A percentile compares a stretch with the other conserved stretches of the same genome.
phyloP scores from a whole-genome alignment of 1,140 invertebrate genomes.

The Gonioctena quinquepunctata region DNA sequence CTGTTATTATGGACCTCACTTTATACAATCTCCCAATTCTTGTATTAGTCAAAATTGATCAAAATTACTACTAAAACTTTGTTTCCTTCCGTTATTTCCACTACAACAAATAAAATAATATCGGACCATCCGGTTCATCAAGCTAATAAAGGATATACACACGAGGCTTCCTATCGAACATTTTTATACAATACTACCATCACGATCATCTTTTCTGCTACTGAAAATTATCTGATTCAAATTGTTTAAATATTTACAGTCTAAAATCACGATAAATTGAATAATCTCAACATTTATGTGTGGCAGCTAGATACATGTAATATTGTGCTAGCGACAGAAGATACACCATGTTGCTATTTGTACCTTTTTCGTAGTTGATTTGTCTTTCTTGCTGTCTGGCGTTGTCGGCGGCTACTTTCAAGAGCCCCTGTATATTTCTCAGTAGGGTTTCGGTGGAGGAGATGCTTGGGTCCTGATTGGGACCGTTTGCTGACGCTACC shows the following conservation, averaged over 20 bases:
- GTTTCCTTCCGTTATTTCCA: too few relatives aligned
- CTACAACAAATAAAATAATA: too few relatives aligned
- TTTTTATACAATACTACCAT: slow-evolving; percentile 17
- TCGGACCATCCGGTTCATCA: background rate
- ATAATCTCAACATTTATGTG: slow-evolving; percentile 49
- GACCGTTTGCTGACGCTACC: slow-evolving; percentile 57
- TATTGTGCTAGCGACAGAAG: slow-evolving; percentile 54
- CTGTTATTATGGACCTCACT: too few relatives aligned
- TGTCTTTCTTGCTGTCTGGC: slow-evolving; percentile 92
- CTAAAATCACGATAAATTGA: slow-evolving; percentile 3
- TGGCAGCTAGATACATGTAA: slow-evolving; percentile 55
- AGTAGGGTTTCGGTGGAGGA: slow-evolving; percentile 90
- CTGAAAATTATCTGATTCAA: too few relatives aligned
- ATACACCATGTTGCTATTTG: slow-evolving; percentile 57
- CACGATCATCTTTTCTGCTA: background rate
- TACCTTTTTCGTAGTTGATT: slow-evolving; percentile 96
- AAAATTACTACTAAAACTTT: too few relatives aligned
- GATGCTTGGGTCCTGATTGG: slow-evolving; percentile 61
- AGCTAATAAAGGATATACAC: slow-evolving; percentile 14
- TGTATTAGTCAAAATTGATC: too few relatives aligned
- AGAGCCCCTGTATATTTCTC: slow-evolving; percentile 91
- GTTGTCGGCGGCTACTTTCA: slow-evolving; percentile 94
- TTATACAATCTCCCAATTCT: too few relatives aligned
- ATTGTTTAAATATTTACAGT: slow-evolving; percentile 17
- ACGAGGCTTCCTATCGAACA: slow-evolving; percentile 12